A percentile compares a stretch with the other conserved stretches of the same genome.
These are phyloP conservation scores for Hedychridium roseum DNA, from an alignment of 2,888 invertebrate species.

Conservation along the genomic window DNA sequence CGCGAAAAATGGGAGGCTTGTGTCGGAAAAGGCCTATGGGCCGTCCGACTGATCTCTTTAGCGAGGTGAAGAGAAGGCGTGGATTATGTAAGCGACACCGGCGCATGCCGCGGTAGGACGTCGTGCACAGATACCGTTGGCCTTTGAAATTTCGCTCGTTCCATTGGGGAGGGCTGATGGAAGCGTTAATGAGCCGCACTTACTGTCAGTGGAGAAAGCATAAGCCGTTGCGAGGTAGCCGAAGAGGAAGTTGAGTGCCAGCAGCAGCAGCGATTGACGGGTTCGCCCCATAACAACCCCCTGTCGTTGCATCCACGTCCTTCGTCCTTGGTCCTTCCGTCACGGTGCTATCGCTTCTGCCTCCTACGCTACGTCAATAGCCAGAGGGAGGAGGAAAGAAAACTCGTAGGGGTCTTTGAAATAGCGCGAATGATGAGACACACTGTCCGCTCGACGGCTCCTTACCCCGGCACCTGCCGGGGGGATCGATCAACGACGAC, in stretches of 20 bases:
- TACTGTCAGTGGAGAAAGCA: constrained; percentile 42
- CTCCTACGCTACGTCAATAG: too few species aligned
- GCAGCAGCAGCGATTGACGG: constrained; percentile 39
- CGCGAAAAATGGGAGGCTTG: too few species aligned
- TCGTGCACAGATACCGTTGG: not conserved
- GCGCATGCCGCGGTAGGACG: constrained; percentile 18
- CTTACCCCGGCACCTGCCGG: not conserved
- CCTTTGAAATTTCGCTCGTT: constrained; percentile 18
- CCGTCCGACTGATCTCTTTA: too few species aligned
- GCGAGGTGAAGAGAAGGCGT: constrained; percentile 13
- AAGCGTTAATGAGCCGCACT: constrained; percentile 22
- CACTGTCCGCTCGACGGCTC: too few species aligned
- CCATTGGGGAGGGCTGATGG: not conserved
- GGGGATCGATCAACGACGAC: constrained; percentile 32
- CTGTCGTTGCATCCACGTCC: constrained; percentile 33
- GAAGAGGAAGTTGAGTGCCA: constrained; percentile 39
- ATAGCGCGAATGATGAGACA: too few species aligned
- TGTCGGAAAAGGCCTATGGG: too few species aligned
- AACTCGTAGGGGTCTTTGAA: too few species aligned
- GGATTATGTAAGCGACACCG: constrained; percentile 28
- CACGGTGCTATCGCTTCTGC: constrained; percentile 4
- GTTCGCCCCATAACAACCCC: constrained; percentile 55
- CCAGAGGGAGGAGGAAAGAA: too few species aligned
- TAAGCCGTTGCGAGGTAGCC: constrained; percentile 33
- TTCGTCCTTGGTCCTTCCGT: constrained; percentile 19